Conservation (phyloP, 2,888 invertebrate genomes). For the Campoplex nolae region DNA sequence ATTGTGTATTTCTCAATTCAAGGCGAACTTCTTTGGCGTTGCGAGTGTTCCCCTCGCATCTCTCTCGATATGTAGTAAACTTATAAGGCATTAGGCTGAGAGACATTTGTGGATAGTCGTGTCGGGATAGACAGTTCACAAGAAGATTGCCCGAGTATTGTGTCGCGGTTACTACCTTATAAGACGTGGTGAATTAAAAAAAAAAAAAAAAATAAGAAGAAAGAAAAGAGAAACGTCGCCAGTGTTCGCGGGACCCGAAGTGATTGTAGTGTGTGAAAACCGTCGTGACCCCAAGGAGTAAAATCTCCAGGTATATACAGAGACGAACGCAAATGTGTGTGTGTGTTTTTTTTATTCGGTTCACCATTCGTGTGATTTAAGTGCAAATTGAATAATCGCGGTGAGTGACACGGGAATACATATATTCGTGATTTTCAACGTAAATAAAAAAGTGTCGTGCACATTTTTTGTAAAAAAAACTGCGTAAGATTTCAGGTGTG, state of each 20-base stretch:
- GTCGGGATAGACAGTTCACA: slow-evolving; percentile 16
- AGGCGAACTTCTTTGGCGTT: slow-evolving; percentile 61
- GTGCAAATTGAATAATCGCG: slow-evolving; percentile 32
- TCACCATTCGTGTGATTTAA: slow-evolving; percentile 9
- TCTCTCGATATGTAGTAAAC: slow-evolving; percentile 33
- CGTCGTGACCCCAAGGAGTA: slow-evolving; percentile 22
- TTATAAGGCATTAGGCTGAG: slow-evolving; percentile 28
- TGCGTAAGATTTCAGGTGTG: background rate
- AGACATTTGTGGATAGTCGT: slow-evolving; percentile 33
- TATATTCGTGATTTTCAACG: background rate
- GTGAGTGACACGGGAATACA: background rate
- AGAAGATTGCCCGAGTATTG: slow-evolving; percentile 33
- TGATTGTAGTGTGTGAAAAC: slow-evolving; percentile 27
- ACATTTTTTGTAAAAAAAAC: background rate
- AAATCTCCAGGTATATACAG: slow-evolving; percentile 29
- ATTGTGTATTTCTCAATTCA: slow-evolving; percentile 28
- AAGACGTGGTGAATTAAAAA: slow-evolving; percentile 17
- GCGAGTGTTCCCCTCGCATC: slow-evolving; percentile 2
- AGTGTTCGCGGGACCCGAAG: slow-evolving; percentile 35
- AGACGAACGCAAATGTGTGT: background rate
- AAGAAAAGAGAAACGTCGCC: slow-evolving; percentile 13
- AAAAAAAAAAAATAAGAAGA: slow-evolving; percentile 22
- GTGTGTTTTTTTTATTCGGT: background rate
- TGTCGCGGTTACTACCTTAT: slow-evolving; percentile 35
- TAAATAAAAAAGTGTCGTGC: slow-evolving; percentile 6